These are phyloP conservation scores for Theodoxus fluviatilis DNA, from an alignment of 2,888 invertebrate species.

Conservation along the genomic window DNA sequence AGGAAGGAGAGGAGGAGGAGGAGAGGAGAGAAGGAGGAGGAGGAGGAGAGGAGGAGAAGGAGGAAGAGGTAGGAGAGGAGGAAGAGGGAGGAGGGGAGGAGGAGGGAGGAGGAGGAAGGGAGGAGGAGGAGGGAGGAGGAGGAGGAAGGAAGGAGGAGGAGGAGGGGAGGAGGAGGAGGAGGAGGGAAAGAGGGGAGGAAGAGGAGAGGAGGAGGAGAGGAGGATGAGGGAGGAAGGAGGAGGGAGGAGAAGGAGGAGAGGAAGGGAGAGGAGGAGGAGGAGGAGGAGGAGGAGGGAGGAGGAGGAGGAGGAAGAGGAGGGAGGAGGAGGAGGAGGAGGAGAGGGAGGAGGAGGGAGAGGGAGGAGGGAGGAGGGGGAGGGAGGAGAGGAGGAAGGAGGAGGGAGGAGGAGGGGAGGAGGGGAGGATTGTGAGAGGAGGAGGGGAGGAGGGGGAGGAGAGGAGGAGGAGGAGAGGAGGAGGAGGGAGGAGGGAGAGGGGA, in stretches of 20 bases:
- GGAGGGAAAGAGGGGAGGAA: not conserved
- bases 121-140: not conserved
- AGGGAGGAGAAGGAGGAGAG: too few relatives aligned
- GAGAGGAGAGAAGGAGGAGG: not conserved
- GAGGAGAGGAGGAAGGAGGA: too few relatives aligned
- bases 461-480: too few relatives aligned
- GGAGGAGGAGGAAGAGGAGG: not conserved
- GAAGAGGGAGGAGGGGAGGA: too few relatives aligned
- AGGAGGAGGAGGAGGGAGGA: not conserved
- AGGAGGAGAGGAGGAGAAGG: not conserved
- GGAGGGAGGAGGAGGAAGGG: not conserved
- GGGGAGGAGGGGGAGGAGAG: too few relatives aligned
- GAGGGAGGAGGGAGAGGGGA: too few relatives aligned
- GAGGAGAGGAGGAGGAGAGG: not conserved
- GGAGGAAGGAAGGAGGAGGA: constrained; percentile 1
- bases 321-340: constrained; percentile 1
- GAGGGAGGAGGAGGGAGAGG: constrained; percentile 15
- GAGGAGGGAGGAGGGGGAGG: too few relatives aligned
- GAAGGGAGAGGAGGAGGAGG: not conserved
- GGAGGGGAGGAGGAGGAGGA: not conserved
- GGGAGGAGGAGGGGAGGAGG: too few relatives aligned
- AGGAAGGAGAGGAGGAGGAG: not conserved
- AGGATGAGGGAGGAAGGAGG: not conserved
- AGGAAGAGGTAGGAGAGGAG: too few relatives aligned
- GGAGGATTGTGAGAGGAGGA: too few relatives aligned